A percentile compares a stretch with the other conserved stretches of the same genome.
Conservation (phyloP, 37 sponge, comb jelly and placozoan genomes). For the Eunapius fragilis region DNA sequence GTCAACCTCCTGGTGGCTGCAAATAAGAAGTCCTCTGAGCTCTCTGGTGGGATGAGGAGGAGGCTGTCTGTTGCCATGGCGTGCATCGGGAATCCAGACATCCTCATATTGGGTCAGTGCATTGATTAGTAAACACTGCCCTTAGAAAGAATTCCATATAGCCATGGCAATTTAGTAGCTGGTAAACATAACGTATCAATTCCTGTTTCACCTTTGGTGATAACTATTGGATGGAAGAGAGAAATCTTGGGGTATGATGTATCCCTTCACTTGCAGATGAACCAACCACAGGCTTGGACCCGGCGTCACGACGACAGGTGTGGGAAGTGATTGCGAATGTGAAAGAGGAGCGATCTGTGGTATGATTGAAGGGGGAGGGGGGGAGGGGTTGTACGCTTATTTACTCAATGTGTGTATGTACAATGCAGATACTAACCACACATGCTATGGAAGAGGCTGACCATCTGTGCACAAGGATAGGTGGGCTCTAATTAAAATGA, state of each 20-base stretch:
- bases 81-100: constrained; percentile 71
- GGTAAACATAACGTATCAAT: too few species aligned
- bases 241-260: too few species aligned
- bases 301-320: constrained; percentile 71
- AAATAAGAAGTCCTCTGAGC: constrained; percentile 45
- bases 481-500: not conserved
- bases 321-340: constrained; percentile 79
- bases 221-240: not conserved
- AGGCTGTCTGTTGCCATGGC: constrained; percentile 87
- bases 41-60: constrained; percentile 78
- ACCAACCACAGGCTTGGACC: constrained; percentile 80
- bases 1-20: constrained; percentile 74
- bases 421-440: constrained; percentile 72
- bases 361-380: not conserved
- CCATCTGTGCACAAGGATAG: constrained; percentile 73
- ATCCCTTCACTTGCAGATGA: constrained; percentile 32
- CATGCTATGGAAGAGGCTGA: constrained; percentile 87
- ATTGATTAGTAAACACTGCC: not conserved
- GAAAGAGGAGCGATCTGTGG: constrained; percentile 67
- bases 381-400: not conserved
- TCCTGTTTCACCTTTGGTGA: too few species aligned
- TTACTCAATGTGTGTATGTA: not conserved
- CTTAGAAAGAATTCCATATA: not conserved
- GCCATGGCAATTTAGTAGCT: too few species aligned
- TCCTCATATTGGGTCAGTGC: constrained; percentile 61